Base-by-base conservation (phyloP, 2,888 invertebrate genomes). In the Eumerus sabulonum region DNA sequence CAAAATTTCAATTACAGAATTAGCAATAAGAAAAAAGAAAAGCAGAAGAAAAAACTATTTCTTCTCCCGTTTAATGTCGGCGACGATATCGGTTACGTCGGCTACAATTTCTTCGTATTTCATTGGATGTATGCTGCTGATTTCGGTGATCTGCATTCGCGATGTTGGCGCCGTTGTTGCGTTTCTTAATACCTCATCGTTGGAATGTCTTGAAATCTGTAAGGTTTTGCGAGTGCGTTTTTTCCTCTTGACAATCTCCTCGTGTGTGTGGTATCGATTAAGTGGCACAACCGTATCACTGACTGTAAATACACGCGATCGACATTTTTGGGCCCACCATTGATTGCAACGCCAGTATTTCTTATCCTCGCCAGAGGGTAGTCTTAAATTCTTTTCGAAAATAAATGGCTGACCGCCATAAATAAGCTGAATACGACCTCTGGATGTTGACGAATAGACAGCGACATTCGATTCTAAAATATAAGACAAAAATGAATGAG, bases 321-420 rank as follows among this genome's bases (percentile, higher is more conserved):
- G 86, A 74, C 89, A 89, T 82, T 87, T 88, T 70, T 88, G 88
- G 79, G 89, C 89, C 89, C 89, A 89, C 89, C 89, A 89, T 79
- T 89, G 89, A 77, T 89, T 89, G 81, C 89, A 89, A 35, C 89
- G 85, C 89, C 89, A 89, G 63, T 87, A 88, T 62, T 88, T 88
- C 64, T 88, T 88, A 82, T 87, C 87, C 63, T 87, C 86, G 0
- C 87, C 88, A 4, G 85, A 85, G 1, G 87, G 83, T 11, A 87
- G 79, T 81, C 87, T 88, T 9, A 88, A 73, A 5, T 85, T 86
- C 82, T 89, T 89, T 81, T 89, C 89, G 68, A 87, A 89, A 63
- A 89, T 89, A 66, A 88, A 89, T 0, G 89, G 89, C 81, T 89
- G 89, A 0, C 89, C 89, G 11, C 88, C 87, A 76, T 87, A 89